Base-by-base conservation (phyloP, 2,113 vertebrate species). In the Camelus dromedarius region DNA sequence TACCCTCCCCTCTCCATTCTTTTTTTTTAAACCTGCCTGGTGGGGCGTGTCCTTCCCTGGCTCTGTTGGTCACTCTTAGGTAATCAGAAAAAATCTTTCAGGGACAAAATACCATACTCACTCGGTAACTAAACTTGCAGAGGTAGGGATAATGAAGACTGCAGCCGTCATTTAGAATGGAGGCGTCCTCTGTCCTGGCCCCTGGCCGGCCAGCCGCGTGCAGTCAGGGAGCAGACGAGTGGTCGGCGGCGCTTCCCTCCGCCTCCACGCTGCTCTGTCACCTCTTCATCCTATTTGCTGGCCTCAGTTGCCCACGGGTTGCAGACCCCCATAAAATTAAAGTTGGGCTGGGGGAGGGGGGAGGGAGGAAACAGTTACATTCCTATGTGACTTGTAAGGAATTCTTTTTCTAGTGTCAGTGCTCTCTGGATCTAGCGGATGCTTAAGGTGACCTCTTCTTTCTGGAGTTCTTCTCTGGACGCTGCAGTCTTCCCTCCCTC, bases 201-300 rank as follows among this genome's bases (percentile, higher is more conserved):
- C 1, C 26, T 22, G 69, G 46, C 24, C 35, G 28, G 35, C 38
- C 62, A 0, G 50, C 5, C 60, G n/a, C 38, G 54, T 32, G 15
- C 3, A 13, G 50, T 16, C 22, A 12, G n/a, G 58, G 26, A 15
- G 42, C 19, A 46, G 42, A 24, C 2, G 0, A 10, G 12, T 2
- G 15, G 6, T 6, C 52, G 42, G 73, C 72, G 22, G 22, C 83
- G 38, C 38, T 24, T 19, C 28, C 16, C 14, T 56, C 28, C 20
- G 58, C 18, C 67, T 52, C 42, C 48, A 5, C 0, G 1, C 30
- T 22, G 19, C 15, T 46, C 24, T 64, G 67, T 66, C 38, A 30
- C 32, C 5, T 3, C 2, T 70, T 14, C 50, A 28, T 80, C 66
- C 50, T n/a, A 0, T 75, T 52, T 50, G 58, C 12, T 50, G n/a